Conservation (phyloP, 2,113 vertebrate species). For the Brachypteracias leptosomus region DNA sequence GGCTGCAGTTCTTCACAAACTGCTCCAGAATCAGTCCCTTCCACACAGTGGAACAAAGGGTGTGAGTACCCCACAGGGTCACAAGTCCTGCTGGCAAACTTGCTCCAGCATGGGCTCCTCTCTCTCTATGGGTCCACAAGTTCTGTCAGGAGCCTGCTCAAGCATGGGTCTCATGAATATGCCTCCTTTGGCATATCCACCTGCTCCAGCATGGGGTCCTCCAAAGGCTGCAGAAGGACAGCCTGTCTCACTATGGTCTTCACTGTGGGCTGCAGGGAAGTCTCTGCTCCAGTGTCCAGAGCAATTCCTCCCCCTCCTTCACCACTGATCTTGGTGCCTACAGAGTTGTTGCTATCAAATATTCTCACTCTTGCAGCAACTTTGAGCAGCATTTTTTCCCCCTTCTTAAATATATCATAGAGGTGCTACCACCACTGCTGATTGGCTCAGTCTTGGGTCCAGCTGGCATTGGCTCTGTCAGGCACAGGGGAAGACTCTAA, state of each 20-base stretch:
- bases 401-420: not conserved
- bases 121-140: no score
- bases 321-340: not conserved
- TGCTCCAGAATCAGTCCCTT: no score
- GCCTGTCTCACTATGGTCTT: no score
- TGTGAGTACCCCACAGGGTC: no score
- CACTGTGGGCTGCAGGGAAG: not conserved
- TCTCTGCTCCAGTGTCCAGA: not conserved
- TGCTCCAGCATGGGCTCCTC: no score
- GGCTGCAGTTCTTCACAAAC: no score
- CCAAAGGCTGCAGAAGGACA: no score
- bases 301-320: not conserved
- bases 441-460: not conserved
- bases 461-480: not conserved
- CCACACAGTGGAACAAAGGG: no score
- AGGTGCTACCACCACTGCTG: not conserved
- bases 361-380: not conserved
- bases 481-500: not conserved
- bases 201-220: no score
- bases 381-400: not conserved
- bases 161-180: accelerated
- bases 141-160: no score
- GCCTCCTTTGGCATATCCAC: not conserved
- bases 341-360: not conserved
- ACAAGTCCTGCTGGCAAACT: no score